These are phyloP conservation scores for Atrichornis clamosus DNA, from an alignment of 2,113 vertebrate genomes.

Conservation along the genomic window DNA sequence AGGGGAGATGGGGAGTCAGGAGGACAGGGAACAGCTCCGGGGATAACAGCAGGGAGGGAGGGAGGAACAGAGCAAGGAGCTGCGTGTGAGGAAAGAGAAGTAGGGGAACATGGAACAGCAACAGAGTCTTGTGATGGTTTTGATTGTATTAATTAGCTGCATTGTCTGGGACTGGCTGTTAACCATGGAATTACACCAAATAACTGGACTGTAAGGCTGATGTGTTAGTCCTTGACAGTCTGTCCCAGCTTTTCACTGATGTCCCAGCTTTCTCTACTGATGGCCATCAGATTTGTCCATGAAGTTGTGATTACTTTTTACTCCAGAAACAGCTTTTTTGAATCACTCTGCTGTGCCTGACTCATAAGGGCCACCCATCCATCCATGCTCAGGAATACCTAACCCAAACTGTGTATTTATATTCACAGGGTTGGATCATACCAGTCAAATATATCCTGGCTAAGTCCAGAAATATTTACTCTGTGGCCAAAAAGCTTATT, in stretches of 20 bases:
- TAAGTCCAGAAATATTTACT: background rate
- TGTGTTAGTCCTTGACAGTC: background rate
- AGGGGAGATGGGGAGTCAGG: background rate
- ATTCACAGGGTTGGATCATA: background rate
- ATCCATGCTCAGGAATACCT: background rate
- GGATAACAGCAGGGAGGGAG: background rate
- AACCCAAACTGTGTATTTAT: background rate
- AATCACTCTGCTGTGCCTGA: background rate
- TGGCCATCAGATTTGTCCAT: background rate
- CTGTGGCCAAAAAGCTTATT: background rate
- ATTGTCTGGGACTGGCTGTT: background rate
- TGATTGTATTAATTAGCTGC: background rate
- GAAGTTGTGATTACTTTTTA: background rate
- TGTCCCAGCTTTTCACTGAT: background rate
- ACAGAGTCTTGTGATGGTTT: accelerated
- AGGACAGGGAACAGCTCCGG: background rate
- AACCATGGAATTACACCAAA: background rate
- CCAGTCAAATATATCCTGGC: background rate
- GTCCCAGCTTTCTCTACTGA: background rate
- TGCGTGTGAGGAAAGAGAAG: background rate
- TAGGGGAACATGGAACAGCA: background rate
- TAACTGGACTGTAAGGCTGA: background rate
- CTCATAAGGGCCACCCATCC: background rate
- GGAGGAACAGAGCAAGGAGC: background rate
- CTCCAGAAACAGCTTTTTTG: background rate